Evolutionary conservation across 2,797 vertebrate species (phyloP), one percentile per base, ranked within the genome.

Genomic region (Gambusia yucatana): DNA sequence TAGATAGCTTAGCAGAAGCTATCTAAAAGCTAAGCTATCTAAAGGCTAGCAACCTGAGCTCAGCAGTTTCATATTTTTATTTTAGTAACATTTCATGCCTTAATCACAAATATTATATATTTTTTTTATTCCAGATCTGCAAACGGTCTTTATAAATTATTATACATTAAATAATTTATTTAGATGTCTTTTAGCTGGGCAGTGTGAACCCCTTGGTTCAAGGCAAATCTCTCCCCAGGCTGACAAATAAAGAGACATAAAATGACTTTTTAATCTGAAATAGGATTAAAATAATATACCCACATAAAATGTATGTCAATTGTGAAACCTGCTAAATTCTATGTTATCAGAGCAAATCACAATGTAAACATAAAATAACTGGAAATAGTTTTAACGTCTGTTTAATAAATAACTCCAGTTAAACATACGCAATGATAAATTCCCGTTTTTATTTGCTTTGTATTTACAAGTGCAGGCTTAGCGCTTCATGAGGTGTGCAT

Each of bases 401-500:
- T 65, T 44, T 46, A 47, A 36, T 9, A 52, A 73, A 30, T 55
- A 39, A 59, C 44, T 57, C 5, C 13, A n/a, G 72, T 41, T 57
- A 74, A 55, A 41, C 16, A 70, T 16, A 70, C 6, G 14, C 41
- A 70, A 25, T 14, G 14, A 70, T 57, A 39, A 41, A 73, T 52
- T 41, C 20, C 13, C 46, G 17, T 48, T 48, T 36, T 48, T 48
- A 55, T 36, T 52, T 75, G 25, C 14, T 41, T 63, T 46, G 3
- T 22, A 20, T 76, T 36, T 47, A 61, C 25, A 39, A 67, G 28
- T 55, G 20, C 36, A 79, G 46, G 39, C 16, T 73, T 72, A 25
- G 44, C 33, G 28, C 20, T 67, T 76, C 22, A 59, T 52, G 33
- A 86, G 41, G 75, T 81, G 71, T 69, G 63, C 52, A 76, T 87